Evolutionary conservation across 2,888 invertebrate species (phyloP).

Genomic region (Cheilosia grossa): DNA sequence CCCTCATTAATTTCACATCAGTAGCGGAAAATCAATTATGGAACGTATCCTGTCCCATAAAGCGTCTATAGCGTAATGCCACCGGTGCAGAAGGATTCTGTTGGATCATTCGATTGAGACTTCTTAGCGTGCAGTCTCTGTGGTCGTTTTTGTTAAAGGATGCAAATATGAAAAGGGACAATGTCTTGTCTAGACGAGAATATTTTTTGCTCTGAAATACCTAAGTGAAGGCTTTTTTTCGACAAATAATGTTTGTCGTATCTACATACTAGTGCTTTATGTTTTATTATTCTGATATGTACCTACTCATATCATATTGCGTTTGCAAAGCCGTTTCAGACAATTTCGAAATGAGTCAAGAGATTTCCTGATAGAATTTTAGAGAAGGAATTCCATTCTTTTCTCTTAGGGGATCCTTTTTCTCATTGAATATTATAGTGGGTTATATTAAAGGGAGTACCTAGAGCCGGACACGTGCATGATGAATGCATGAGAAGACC

Average conservation of each 20-base stretch:
- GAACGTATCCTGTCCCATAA: slow-evolving; percentile 36
- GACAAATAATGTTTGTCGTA: neutral
- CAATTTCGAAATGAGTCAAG: neutral
- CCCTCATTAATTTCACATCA: slow-evolving; percentile 60
- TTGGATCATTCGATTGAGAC: slow-evolving; percentile 32
- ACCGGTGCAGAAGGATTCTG: slow-evolving; percentile 5
- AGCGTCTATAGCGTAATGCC: neutral
- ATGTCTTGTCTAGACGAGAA: slow-evolving; percentile 51
- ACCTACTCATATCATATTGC: neutral
- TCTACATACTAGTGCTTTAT: neutral
- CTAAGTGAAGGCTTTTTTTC: neutral
- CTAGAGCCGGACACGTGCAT: neutral
- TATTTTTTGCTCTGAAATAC: neutral
- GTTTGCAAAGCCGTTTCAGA: neutral
- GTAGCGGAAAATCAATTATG: slow-evolving; percentile 59
- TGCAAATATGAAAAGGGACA: neutral
- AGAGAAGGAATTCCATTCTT: slow-evolving; percentile 7
- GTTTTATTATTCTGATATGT: neutral
- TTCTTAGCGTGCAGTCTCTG: slow-evolving; percentile 14
- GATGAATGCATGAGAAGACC: neutral
- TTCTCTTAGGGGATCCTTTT: neutral
- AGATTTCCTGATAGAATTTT: slow-evolving; percentile 25
- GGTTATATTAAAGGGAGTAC: neutral
- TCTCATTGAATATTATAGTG: neutral
- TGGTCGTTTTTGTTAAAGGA: neutral